Percentiles rank a stretch among this genome's conserved stretches.
These are phyloP conservation scores for Tautogolabrus adspersus DNA, from an alignment of 2,113 vertebrate genomes.

Conservation along the genomic window DNA sequence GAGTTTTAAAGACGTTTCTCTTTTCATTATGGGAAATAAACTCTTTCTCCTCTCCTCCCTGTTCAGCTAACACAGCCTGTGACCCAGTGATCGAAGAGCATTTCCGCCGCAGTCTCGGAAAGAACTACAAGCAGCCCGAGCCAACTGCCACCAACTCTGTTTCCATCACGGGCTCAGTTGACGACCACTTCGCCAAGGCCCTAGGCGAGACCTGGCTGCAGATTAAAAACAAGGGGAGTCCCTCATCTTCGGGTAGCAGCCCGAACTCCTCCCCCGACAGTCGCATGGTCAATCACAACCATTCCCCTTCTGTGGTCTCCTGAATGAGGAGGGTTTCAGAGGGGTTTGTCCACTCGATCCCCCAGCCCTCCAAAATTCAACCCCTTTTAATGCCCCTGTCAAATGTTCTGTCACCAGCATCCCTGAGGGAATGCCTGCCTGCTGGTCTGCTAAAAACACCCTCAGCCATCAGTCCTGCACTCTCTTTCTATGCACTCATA, in stretches of 20 bases:
- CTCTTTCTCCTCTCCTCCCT: not conserved
- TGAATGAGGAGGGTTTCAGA: conserved; percentile 80
- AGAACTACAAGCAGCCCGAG: conserved; percentile 98
- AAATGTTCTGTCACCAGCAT: conserved; percentile 61
- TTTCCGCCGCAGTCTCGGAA: conserved; percentile 97
- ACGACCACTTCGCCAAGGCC: conserved; percentile 99
- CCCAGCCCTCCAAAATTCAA: conserved; percentile 10
- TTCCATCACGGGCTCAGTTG: conserved; percentile 98
- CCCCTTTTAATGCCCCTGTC: conserved; percentile 46
- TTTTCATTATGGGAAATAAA: conserved; percentile 29
- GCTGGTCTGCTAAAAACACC: conserved; percentile 66
- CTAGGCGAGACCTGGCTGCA: conserved; percentile 98
- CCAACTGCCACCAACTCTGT: conserved; percentile 93
- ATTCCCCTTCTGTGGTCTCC: conserved; percentile 95
- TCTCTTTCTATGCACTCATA: conserved; percentile 49
- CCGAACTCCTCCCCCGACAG: conserved; percentile 92
- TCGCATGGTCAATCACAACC: conserved; percentile 95
- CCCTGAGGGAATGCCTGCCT: conserved; percentile 64
- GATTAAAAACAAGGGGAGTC: conserved; percentile 94
- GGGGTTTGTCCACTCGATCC: not conserved
- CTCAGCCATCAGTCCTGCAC: conserved; percentile 39
- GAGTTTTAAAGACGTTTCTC: conserved; percentile 12
- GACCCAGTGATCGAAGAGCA: conserved; percentile 99
- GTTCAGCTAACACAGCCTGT: conserved; percentile 86
- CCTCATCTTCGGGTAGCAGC: conserved; percentile 77